phyloP scores from a whole-genome alignment of 1,140 invertebrate species.

The Pygmarrhopalites habei region DNA sequence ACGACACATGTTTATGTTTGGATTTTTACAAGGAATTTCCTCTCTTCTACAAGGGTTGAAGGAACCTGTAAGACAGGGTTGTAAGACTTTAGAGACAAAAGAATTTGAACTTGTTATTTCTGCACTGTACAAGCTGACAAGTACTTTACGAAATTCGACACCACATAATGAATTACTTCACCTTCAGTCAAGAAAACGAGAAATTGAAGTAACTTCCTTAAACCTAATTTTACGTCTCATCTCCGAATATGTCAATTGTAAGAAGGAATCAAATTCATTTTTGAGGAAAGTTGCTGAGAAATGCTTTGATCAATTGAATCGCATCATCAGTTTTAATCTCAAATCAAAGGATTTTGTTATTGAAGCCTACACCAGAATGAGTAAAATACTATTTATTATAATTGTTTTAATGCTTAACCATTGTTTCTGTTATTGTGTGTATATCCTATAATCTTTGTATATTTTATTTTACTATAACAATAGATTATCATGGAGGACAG shows the following conservation, averaged over 20 bases:
- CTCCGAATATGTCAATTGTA: neutral
- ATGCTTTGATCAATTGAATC: neutral
- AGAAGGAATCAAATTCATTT: neutral
- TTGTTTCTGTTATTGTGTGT: too few relatives aligned
- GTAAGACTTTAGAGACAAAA: neutral
- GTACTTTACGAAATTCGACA: neutral
- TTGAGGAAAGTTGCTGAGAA: neutral
- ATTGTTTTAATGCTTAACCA: too few relatives aligned
- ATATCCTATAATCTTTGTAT: too few relatives aligned
- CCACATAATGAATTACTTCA: neutral
- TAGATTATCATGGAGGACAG: slow-evolving; percentile 2
- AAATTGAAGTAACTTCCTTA: neutral
- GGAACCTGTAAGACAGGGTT: neutral
- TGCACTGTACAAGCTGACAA: neutral
- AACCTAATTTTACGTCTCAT: neutral
- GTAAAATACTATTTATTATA: too few relatives aligned
- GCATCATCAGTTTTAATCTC: neutral
- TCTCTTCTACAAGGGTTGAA: neutral
- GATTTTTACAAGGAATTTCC: slow-evolving; percentile 1
- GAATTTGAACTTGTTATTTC: neutral
- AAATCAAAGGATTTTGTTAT: neutral
- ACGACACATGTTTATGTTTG: neutral
- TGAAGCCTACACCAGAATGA: neutral
- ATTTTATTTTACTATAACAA: too few relatives aligned
- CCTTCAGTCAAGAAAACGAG: neutral